Conservation (phyloP, 1,140 invertebrate species). For the Hydropsyche tenuis region DNA sequence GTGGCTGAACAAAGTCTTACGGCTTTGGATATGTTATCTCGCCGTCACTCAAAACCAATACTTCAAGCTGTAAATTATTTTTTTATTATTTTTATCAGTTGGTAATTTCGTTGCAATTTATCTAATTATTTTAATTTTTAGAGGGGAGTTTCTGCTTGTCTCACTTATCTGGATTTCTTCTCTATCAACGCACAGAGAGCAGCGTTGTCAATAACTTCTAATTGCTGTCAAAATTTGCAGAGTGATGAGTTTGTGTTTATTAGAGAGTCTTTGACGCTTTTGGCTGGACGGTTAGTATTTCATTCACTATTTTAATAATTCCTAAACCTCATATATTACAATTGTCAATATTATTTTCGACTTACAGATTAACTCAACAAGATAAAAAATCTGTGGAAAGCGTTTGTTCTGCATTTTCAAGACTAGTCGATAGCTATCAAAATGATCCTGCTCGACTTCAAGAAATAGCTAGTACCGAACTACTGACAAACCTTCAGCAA, state of each 20-base stretch:
- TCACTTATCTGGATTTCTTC: conserved; percentile 97
- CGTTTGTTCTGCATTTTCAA: conserved; percentile 93
- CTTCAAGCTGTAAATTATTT: conserved; percentile 80
- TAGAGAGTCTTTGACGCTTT: conserved; percentile 82
- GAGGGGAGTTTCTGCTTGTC: conserved; percentile 92
- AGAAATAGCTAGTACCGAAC: conserved; percentile 92
- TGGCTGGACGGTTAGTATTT: conserved; percentile 70
- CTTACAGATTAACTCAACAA: conserved; percentile 81
- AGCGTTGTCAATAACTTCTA: conserved; percentile 93
- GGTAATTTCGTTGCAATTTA: not conserved
- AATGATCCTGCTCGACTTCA: conserved; percentile 87
- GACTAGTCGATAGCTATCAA: conserved; percentile 96
- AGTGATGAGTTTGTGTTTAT: conserved; percentile 94
- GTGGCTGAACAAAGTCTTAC: conserved; percentile 97
- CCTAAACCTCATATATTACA: not conserved
- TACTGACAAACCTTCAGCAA: conserved; percentile 93
- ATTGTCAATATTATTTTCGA: too few species aligned
- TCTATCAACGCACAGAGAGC: conserved; percentile 95
- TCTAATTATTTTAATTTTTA: conserved; percentile 59
- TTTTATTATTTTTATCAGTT: conserved; percentile 5
- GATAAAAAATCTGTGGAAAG: conserved; percentile 98
- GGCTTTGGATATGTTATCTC: conserved; percentile 94
- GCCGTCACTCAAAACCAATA: conserved; percentile 96
- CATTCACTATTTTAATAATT: too few species aligned
- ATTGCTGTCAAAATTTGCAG: conserved; percentile 94